phyloP scores from a whole-genome alignment of 1,140 invertebrate genomes.

The Drosophila nasuta region DNA sequence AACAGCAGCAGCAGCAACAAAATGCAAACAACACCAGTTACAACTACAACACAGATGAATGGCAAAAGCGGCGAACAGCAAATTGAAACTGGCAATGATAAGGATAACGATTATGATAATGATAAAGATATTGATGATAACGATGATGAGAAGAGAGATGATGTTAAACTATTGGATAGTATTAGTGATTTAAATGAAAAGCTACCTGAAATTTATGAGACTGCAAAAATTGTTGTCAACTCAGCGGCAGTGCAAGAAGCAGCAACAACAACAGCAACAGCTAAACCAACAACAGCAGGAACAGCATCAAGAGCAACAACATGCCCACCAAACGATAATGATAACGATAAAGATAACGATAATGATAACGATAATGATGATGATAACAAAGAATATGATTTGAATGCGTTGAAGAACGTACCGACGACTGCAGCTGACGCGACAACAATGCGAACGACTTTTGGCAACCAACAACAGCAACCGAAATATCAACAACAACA shows the following conservation, averaged over 20 bases:
- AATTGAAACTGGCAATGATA: conserved; percentile 46
- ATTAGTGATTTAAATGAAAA: conserved; percentile 85
- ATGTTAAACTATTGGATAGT: conserved; percentile 84
- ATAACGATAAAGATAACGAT: conserved; percentile 16
- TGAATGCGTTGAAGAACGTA: conserved; percentile 48
- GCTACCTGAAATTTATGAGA: conserved; percentile 85
- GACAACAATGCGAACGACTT: conserved; percentile 84
- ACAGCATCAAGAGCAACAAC: conserved; percentile 51
- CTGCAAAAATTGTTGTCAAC: conserved; percentile 84
- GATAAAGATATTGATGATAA: conserved; percentile 57
- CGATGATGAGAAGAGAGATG: conserved; percentile 54
- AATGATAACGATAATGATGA: conserved; percentile 44
- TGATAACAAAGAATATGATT: conserved; percentile 43
- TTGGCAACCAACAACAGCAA: conserved; percentile 66
- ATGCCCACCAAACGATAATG: conserved; percentile 75
- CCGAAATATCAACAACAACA: conserved; percentile 36
- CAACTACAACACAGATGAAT: conserved; percentile 61
- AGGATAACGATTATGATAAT: conserved; percentile 57
- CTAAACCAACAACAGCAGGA: conserved; percentile 31
- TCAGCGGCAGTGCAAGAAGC: conserved; percentile 72
- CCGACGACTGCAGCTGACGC: conserved; percentile 58
- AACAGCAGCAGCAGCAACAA: conserved; percentile 29
- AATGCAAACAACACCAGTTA: conserved; percentile 65
- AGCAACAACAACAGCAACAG: conserved; percentile 41
- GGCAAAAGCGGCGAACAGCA: conserved; percentile 49